Conservation (phyloP, 1,140 invertebrate genomes). For the Phenacoccus solenopsis region DNA sequence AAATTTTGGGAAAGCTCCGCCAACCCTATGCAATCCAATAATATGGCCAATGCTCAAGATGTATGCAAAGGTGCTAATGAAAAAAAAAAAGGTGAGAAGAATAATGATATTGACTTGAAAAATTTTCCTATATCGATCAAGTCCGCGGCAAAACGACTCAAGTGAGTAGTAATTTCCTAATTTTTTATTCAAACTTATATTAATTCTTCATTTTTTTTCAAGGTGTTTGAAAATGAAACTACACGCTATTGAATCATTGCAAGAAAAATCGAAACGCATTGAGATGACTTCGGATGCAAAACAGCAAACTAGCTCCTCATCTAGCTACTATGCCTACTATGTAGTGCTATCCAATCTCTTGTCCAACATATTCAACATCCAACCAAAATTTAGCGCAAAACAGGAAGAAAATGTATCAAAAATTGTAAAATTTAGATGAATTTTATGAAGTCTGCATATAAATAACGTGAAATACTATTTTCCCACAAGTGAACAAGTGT, state of each 20-base stretch:
- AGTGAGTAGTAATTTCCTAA: not conserved
- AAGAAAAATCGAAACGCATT: not conserved
- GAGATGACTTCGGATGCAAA: not conserved
- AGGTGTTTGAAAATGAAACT: conserved; percentile 6
- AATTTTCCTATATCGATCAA: not conserved
- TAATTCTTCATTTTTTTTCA: not conserved
- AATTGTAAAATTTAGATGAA: too few relatives aligned
- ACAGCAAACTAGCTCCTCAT: not conserved
- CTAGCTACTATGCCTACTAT: too few relatives aligned
- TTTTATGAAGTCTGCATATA: too few relatives aligned
- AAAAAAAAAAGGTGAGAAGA: not conserved
- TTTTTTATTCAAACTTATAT: not conserved
- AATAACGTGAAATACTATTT: too few relatives aligned
- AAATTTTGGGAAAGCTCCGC: not conserved
- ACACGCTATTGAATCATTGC: not conserved
- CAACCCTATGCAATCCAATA: not conserved
- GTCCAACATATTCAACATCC: too few relatives aligned
- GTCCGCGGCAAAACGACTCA: not conserved
- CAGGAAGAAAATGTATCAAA: too few relatives aligned
- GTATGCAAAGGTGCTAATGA: not conserved
- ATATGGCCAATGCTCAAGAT: not conserved
- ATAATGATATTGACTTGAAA: not conserved
- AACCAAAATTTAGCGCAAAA: too few relatives aligned
- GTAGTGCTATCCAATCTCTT: too few relatives aligned
- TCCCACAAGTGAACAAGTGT: too few relatives aligned